phyloP scores from a whole-genome alignment of 2,888 invertebrate genomes.

The Himalopsyche kuldschensis region DNA sequence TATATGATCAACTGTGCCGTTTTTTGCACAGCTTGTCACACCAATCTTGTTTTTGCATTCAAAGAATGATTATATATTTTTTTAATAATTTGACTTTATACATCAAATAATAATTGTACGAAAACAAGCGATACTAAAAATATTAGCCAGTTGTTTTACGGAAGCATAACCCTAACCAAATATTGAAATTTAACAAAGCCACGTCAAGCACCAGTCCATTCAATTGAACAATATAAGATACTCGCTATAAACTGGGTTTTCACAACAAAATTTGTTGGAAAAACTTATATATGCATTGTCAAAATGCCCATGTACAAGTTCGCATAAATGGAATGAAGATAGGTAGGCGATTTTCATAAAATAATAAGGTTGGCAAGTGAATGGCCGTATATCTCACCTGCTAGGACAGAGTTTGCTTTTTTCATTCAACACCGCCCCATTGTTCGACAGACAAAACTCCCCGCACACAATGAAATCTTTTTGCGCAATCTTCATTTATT shows the following conservation, averaged over 20 bases:
- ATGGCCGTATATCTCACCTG: constrained; percentile 3
- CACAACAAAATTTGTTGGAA: neutral
- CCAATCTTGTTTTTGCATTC: no score
- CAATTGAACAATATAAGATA: neutral
- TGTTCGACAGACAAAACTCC: constrained; percentile 28
- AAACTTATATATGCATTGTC: neutral
- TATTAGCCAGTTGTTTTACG: no score
- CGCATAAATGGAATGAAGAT: neutral
- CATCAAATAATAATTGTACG: no score
- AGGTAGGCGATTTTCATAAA: neutral
- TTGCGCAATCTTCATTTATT: constrained; percentile 26
- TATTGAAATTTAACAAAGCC: no score
- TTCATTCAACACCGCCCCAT: constrained; percentile 2
- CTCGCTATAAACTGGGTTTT: neutral
- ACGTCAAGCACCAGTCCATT: neutral
- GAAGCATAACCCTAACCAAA: no score
- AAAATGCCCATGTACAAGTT: neutral
- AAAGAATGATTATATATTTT: no score
- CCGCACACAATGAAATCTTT: constrained; percentile 26
- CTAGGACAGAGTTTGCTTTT: constrained; percentile 7
- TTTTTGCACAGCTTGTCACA: no score
- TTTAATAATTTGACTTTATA: no score
- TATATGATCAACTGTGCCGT: no score
- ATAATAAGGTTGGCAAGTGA: neutral
- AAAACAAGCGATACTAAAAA: no score